Evolutionary conservation across 2,797 vertebrate genomes (phyloP).

Genomic region (Poecile montanus): DNA sequence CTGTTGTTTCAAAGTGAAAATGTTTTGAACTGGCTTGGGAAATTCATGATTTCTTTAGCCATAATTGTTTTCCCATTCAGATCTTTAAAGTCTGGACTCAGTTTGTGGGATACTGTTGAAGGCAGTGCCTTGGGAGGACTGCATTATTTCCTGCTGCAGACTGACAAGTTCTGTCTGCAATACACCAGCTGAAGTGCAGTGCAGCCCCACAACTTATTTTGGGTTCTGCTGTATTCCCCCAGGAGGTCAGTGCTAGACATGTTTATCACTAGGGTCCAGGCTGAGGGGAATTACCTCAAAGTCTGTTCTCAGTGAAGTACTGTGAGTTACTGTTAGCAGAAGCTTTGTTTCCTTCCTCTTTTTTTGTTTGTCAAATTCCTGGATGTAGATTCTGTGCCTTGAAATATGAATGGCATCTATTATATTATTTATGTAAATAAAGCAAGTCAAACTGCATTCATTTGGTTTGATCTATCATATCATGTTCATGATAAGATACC

Average conservation of each 20-base stretch:
- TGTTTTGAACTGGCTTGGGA: background rate
- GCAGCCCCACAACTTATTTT: background rate
- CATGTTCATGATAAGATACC: background rate
- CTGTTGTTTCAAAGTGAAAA: conserved; percentile 17
- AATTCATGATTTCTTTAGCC: background rate
- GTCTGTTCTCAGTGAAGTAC: background rate
- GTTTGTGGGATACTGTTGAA: background rate
- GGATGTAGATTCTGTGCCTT: background rate
- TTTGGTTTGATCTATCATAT: background rate
- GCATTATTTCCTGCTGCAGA: background rate
- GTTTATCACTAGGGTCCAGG: background rate
- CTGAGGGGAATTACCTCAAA: background rate
- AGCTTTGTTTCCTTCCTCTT: background rate
- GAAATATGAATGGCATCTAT: background rate
- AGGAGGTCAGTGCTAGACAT: background rate
- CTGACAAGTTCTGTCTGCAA: background rate
- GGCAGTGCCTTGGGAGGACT: background rate
- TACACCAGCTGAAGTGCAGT: background rate
- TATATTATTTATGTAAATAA: background rate
- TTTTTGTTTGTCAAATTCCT: background rate
- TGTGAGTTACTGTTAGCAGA: background rate
- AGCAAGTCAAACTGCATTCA: background rate
- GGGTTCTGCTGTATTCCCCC: background rate
- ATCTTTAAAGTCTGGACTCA: background rate
- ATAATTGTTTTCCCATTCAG: background rate